These are phyloP conservation scores for Colostygia pectinataria DNA, from an alignment of 2,888 invertebrate genomes.

Conservation along the genomic window DNA sequence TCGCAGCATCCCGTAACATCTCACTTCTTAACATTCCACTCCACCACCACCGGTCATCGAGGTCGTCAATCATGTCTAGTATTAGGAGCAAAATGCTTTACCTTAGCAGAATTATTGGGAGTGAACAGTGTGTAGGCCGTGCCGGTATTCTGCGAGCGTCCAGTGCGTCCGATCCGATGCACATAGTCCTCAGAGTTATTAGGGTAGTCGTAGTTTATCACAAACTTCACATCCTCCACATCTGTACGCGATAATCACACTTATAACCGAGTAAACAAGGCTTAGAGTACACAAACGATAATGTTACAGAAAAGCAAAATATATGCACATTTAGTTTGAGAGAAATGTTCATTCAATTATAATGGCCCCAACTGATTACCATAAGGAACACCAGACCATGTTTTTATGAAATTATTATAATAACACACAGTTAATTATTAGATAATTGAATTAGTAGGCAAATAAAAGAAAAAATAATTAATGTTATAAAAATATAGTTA, in stretches of 20 bases:
- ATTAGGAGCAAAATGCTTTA: conserved; percentile 26
- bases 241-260: conserved; percentile 83
- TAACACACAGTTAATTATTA: not conserved
- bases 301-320: conserved; percentile 29
- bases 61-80: not conserved
- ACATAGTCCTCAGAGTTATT: conserved; percentile 99
- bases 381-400: conserved; percentile 21
- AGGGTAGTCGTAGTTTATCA: conserved; percentile 99
- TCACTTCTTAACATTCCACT: too few relatives aligned
- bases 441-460: conserved; percentile 14
- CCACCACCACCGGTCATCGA: too few relatives aligned
- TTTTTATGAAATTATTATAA: not conserved
- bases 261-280: conserved; percentile 14
- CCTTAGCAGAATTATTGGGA: conserved; percentile 92
- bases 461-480: conserved; percentile 1
- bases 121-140: conserved; percentile 99
- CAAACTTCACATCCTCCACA: conserved; percentile 99
- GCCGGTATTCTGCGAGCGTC: conserved; percentile 95
- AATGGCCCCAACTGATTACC: conserved; percentile 20
- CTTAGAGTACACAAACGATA: conserved; percentile 20
- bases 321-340: conserved; percentile 22
- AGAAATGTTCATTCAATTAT: conserved; percentile 29
- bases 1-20: too few relatives aligned
- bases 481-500: conserved; percentile 8
- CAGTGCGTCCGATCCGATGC: conserved; percentile 97